A percentile compares a stretch with the other conserved stretches of the same genome.
These are phyloP conservation scores for Stegophylla sp. DNA, from an alignment of 2,888 invertebrate species.

Conservation along the genomic window DNA sequence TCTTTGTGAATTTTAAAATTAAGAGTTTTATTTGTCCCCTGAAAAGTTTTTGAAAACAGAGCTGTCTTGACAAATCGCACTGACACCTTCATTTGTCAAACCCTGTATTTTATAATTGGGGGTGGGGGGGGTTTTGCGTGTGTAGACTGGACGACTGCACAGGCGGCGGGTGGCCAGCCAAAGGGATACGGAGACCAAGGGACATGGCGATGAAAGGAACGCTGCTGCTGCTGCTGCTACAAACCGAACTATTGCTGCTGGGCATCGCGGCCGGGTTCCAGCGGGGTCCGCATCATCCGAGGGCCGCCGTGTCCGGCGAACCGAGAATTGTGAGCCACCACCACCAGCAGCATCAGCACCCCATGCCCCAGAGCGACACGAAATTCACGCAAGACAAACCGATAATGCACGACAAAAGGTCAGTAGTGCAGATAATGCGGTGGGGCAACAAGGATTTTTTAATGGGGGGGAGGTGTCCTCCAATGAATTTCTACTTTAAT, in stretches of 20 bases:
- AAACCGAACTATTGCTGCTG: constrained; percentile 48
- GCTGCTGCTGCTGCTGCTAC: no score
- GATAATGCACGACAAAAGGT: constrained; percentile 80
- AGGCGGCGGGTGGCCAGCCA: neutral
- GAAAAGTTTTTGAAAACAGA: no score
- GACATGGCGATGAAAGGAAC: constrained; percentile 26
- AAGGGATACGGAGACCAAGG: neutral
- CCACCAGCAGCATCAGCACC: constrained; percentile 73
- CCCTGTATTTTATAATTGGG: neutral
- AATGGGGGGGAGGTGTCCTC: no score
- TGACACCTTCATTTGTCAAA: no score
- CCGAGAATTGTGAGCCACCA: constrained; percentile 69
- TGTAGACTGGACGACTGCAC: neutral
- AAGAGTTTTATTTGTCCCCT: no score
- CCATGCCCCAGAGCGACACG: constrained; percentile 69
- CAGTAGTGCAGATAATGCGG: constrained; percentile 63
- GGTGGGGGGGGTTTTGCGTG: no score
- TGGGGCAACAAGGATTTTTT: no score
- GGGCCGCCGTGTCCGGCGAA: constrained; percentile 69
- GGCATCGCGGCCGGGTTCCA: constrained; percentile 45
- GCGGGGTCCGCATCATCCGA: constrained; percentile 59
- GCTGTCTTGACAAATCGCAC: no score
- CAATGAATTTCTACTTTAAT: no score
- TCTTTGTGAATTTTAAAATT: no score
- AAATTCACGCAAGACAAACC: constrained; percentile 76